Base-by-base conservation (phyloP, 2,888 invertebrate genomes). In the Platycheirus albimanus region DNA sequence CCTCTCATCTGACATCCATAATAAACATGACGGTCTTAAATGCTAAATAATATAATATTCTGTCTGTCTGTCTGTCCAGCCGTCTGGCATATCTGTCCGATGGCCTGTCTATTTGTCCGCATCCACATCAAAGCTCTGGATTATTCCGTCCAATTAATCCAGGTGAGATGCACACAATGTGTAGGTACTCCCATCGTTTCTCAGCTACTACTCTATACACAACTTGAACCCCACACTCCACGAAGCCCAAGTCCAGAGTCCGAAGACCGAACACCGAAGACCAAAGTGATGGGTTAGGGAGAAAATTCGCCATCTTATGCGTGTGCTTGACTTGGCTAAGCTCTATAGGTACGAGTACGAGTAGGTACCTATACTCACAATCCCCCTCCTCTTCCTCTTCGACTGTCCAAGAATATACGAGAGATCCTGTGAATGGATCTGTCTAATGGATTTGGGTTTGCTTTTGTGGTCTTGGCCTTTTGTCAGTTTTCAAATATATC, bases 141-240 rank as follows among this genome's bases (percentile, higher is more conserved):
- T 76, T 81, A 81, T 81, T 76, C 71, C 71, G 81, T 81, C 76
- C 76, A 81, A 81, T 81, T 81, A 76, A 81, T 76, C 76, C 76
- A 76, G 81, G 81, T 81, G 76, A 81, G 81, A 72, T 81, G 81
- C 66, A 66, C 76, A 81, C 76, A 76, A 49, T 76, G 66, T 76
- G 66, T 81, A 81, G 41, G 0, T 19, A 45, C 45, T 71, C 58
- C 61, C 76, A 81, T 81, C 66, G 61, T 54, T 80, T 54, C n/a
- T 49, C 47, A 63, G 41, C 45, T 36, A 45, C 33, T 58, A 43
- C n/a, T n/a, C n/a, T n/a, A n/a, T n/a, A n/a, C n/a, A n/a, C 41
- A 17, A 15, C 45, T n/a, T 17, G 15, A 20, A 63, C 47, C 41
- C 24, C 36, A 51, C 17, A 30, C 49, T 10, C 45, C n/a, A 33